Evolutionary conservation across 2,797 vertebrate genomes (phyloP), one percentile per base, ranked within the genome.

Genomic region (Microcaecilia unicolor): DNA sequence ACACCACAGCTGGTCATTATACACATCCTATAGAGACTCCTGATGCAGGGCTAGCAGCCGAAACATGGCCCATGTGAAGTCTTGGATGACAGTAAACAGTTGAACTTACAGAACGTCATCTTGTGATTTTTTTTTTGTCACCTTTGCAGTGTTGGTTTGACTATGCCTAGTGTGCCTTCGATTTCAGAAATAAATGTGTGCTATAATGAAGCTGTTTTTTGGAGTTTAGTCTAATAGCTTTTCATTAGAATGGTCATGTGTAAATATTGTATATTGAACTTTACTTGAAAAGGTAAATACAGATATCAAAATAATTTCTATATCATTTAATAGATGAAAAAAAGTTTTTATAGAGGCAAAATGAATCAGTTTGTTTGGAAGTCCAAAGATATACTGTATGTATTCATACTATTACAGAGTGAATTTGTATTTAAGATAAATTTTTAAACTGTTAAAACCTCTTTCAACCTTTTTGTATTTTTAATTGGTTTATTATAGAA

Each of bases 381-480:
- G 63, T 76, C 45, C 78, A 74, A 81, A 85, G 66, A 70, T 80
- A 58, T 74, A 31, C 36, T n/a, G n/a, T n/a, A 72, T 69, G 70
- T 79, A 83, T 80, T 64, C 60, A 61, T 80, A 76, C 59, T 46
- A 35, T 48, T 72, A 68, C 43, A 72, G 66, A 84, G 62, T 70
- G 55, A 69, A 82, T 82, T 85, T 80, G 78, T 86, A 87, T 87
- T 85, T 86, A 83, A 85, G 51, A 54, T 80, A 81, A 89, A 89
- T 81, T 58, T 60, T 76, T 75, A 70, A 65, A 87, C 70, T 82
- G 85, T 79, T 85, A 67, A 63, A 74, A 54, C 58, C 64, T 66
- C 50, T 67, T 55, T 66, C 65, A 72, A 47, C 40, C 18, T 42
- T 72, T 68, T 85, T 84, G 75, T 83, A 83, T 75, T 76, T 70